Evolutionary conservation across 1,140 invertebrate species (phyloP), one percentile per base, ranked within the genome.

Genomic region (Micrasema minimum): DNA sequence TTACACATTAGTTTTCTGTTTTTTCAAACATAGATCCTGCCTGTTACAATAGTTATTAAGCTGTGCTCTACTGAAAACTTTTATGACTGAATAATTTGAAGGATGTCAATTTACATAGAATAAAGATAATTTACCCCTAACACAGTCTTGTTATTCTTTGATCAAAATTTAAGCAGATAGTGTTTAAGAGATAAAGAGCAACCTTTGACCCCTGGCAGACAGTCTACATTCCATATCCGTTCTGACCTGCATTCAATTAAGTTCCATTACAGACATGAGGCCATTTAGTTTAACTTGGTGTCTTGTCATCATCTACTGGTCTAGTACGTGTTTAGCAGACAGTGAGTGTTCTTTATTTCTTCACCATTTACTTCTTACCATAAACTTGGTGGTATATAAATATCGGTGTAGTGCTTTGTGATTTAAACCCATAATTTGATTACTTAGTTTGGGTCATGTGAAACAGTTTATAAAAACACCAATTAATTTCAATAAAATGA

Each of bases 181-280:
- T 43, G 45, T 45, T 62, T 41, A 45, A 45, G 57, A 62, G 57
- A 62, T 62, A 62, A 62, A 43, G 18, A 35, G 31, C 23, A 37
- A 41, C 61, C 53, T 55, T 69, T 61, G 61, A 55, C n/a, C 53
- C 57, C 38, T 11, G 18, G n/a, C 57, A 45, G 41, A 45, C 41
- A 62, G 37, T 43, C 16, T 20, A 62, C 41, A 62, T 45, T 62
- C 57, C 57, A 62, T 12, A 43, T 62, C 18, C 41, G 38, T 22
- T 61, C 43, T 69, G 67, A 59, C 23, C 55, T 69, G 67, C 67
- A 69, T 50, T 61, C 67, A 61, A 61, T 69, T 61, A 50, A 69
- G 41, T 68, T 68, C 51, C 50, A 11, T 12, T 20, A 59, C 43
- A 59, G 55, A 35, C 67, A 69, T 69, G 67, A 10, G 23, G 14